phyloP scores from a whole-genome alignment of 2,888 invertebrate species.

The Lasioglossum figueresi region DNA sequence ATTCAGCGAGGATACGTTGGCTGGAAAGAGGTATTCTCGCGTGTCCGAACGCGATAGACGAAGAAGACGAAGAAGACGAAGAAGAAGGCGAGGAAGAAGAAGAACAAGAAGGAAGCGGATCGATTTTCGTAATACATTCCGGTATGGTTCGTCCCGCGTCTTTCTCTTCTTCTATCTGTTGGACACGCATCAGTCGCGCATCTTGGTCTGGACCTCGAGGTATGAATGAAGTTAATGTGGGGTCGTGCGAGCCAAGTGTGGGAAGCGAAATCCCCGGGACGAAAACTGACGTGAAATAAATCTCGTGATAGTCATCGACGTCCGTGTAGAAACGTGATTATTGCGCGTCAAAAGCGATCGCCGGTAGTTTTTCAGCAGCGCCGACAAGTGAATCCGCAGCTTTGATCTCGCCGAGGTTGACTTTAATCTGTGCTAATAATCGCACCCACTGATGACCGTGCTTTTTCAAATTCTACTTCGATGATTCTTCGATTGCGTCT shows the following conservation, averaged over 20 bases:
- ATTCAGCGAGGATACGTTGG: constrained; percentile 58
- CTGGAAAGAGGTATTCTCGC: constrained; percentile 47
- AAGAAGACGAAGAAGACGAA: background rate
- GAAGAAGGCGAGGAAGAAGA: constrained; percentile 22
- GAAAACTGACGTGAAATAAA: constrained; percentile 39
- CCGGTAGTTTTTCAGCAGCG: background rate
- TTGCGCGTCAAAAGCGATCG: constrained; percentile 16
- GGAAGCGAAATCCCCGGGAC: constrained; percentile 69
- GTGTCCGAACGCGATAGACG: constrained; percentile 19
- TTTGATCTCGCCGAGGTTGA: constrained; percentile 27
- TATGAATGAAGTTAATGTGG: constrained; percentile 78
- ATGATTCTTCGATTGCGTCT: background rate
- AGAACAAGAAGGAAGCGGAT: constrained; percentile 61
- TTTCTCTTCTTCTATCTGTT: constrained; percentile 64
- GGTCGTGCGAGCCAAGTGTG: constrained; percentile 81
- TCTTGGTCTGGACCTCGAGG: constrained; percentile 69
- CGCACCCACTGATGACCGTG: background rate
- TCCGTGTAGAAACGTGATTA: background rate
- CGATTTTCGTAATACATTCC: constrained; percentile 74
- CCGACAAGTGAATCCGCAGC: constrained; percentile 8
- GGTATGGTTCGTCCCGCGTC: constrained; percentile 62
- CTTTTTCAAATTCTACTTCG: background rate
- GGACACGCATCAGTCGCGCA: constrained; percentile 81
- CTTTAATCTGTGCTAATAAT: background rate
- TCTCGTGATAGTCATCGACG: constrained; percentile 19